A percentile compares a stretch with the other conserved stretches of the same genome.
phyloP scores from a whole-genome alignment of 2,797 vertebrate genomes.

The Anguilla pacifica region DNA sequence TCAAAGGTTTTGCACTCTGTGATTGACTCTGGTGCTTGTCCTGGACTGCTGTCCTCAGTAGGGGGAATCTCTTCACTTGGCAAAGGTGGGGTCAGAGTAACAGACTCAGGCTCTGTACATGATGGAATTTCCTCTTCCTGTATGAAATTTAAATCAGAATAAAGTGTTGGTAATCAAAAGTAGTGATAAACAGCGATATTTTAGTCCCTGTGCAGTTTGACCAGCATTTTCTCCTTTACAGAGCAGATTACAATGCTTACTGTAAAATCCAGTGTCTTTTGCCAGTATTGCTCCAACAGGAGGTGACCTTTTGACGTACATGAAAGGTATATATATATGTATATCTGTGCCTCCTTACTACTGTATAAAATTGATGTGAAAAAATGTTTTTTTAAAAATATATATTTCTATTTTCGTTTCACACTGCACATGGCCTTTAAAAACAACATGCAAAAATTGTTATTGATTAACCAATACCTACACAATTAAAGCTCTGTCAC shows the following conservation, averaged over 20 bases:
- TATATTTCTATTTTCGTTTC: neutral
- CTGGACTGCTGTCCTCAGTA: constrained; percentile 70
- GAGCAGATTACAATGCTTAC: neutral
- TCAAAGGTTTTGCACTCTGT: constrained; percentile 80
- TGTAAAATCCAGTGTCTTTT: neutral
- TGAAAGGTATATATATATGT: neutral
- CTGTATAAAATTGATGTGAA: neutral
- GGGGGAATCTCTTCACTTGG: constrained; percentile 75
- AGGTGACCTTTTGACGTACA: neutral
- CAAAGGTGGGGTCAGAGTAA: constrained; percentile 72
- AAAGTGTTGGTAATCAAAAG: neutral
- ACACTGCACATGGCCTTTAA: constrained; percentile 4
- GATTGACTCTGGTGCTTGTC: constrained; percentile 50
- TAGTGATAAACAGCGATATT: neutral
- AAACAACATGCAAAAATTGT: neutral
- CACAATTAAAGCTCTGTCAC: constrained; percentile 4
- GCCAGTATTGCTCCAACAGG: neutral
- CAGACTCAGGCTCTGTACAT: constrained; percentile 84
- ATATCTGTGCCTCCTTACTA: neutral
- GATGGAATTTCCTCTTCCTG: constrained; percentile 85
- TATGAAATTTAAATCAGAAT: constrained; percentile 23
- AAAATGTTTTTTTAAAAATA: neutral
- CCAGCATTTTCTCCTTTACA: neutral
- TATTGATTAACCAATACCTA: neutral
- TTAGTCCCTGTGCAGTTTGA: constrained; percentile 2